phyloP scores from a whole-genome alignment of 2,888 invertebrate species.

The Agrochola circellaris region DNA sequence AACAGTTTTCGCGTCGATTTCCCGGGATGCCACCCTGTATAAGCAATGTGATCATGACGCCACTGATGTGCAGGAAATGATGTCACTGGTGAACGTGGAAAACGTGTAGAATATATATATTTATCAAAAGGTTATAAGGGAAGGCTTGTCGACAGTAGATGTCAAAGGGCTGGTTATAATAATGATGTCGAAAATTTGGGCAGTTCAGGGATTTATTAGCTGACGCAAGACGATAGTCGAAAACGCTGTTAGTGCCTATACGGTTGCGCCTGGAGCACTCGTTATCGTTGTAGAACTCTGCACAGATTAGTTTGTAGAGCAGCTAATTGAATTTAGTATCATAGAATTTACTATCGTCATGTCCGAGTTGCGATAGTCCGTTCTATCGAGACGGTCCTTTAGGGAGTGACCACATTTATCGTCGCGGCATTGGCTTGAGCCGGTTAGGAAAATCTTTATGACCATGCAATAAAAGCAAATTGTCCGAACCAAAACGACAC shows the following conservation, averaged over 20 bases:
- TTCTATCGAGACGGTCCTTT: constrained; percentile 17
- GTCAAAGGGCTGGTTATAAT: too few species aligned
- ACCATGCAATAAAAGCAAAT: neutral
- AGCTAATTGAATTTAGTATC: constrained; percentile 48
- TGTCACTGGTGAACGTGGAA: neutral
- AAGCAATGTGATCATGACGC: neutral
- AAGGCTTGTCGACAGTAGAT: neutral
- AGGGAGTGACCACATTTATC: neutral
- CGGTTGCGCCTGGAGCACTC: neutral
- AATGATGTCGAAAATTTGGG: neutral
- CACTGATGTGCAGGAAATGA: too few species aligned
- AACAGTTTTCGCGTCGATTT: too few species aligned
- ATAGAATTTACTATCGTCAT: constrained; percentile 27
- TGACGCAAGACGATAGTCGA: neutral
- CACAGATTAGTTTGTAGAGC: constrained; percentile 39
- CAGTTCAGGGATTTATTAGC: neutral
- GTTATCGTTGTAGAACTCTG: constrained; percentile 32
- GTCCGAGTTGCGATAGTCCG: constrained; percentile 30
- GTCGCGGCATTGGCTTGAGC: neutral
- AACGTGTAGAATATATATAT: neutral
- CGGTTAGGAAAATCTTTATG: neutral
- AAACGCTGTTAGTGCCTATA: neutral
- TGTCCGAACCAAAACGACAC: neutral
- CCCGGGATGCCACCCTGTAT: too few species aligned
- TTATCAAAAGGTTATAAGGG: neutral